Evolutionary conservation across 1,140 invertebrate genomes (phyloP).

Genomic region (Ditylenchus dipsaci): DNA sequence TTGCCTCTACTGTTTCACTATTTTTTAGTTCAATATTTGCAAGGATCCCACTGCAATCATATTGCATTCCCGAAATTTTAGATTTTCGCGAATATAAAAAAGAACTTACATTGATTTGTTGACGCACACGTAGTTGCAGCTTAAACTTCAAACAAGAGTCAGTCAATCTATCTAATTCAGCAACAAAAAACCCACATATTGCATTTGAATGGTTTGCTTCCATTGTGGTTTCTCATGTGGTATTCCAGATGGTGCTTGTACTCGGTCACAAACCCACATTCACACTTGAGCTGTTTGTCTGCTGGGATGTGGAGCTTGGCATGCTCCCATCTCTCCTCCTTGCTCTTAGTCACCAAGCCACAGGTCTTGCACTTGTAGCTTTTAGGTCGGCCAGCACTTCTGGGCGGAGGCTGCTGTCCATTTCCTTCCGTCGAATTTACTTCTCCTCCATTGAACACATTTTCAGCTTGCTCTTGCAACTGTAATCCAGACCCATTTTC

Average conservation of each 20-base stretch:
- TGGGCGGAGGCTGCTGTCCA: slow-evolving; percentile 8
- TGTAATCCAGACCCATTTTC: background rate
- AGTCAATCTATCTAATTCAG: too few species aligned
- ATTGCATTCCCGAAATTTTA: too few species aligned
- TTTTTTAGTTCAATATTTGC: too few species aligned
- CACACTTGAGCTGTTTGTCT: slow-evolving; percentile 84
- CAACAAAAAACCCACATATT: slow-evolving; percentile 47
- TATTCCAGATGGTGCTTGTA: slow-evolving; percentile 98
- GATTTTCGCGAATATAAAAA: too few species aligned
- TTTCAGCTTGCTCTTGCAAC: background rate
- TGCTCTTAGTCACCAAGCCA: slow-evolving; percentile 71
- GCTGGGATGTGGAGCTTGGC: slow-evolving; percentile 77
- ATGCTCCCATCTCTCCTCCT: slow-evolving; percentile 88
- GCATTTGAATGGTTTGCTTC: slow-evolving; percentile 94
- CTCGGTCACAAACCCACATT: slow-evolving; percentile 92
- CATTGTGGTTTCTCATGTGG: slow-evolving; percentile 87
- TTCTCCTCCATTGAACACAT: slow-evolving; percentile 7
- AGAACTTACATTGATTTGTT: slow-evolving; percentile 73
- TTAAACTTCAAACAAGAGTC: too few species aligned
- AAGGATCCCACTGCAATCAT: too few species aligned
- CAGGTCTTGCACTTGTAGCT: slow-evolving; percentile 88
- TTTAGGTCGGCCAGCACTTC: slow-evolving; percentile 63
- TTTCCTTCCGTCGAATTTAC: background rate
- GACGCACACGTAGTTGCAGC: slow-evolving; percentile 87
- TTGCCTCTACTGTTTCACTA: too few species aligned